These are phyloP conservation scores for Silurus lanzhouensis DNA, from an alignment of 2,797 vertebrate species.

Conservation along the genomic window DNA sequence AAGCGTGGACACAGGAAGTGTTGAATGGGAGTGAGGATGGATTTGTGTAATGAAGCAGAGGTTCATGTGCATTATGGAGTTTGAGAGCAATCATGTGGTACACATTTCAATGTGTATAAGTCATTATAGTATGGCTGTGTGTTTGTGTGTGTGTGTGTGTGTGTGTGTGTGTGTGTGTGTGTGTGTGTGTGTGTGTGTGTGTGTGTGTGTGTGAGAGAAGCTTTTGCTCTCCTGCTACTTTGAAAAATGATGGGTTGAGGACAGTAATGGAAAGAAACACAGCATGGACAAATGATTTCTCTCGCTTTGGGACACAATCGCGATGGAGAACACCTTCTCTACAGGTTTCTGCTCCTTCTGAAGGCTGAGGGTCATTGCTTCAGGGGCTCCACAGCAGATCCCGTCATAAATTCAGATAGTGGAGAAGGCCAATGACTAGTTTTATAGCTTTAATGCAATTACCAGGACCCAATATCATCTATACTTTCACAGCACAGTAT, in stretches of 20 bases:
- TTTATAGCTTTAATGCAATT: constrained; percentile 52
- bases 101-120: constrained; percentile 13
- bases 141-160: background rate
- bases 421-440: constrained; percentile 44
- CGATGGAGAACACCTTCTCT: background rate
- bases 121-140: background rate
- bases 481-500: background rate
- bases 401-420: constrained; percentile 35
- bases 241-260: background rate
- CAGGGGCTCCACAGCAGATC: background rate
- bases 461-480: constrained; percentile 46
- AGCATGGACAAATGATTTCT: background rate
- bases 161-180: too few relatives aligned
- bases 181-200: background rate
- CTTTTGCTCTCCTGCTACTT: background rate
- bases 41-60: constrained; percentile 22
- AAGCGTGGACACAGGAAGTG: background rate
- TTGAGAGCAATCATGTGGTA: constrained; percentile 5
- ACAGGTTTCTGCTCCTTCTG: background rate
- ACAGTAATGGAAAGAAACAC: background rate
- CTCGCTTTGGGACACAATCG: background rate
- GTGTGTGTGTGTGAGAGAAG: background rate
- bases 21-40: background rate
- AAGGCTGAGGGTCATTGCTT: background rate
- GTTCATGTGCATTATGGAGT: constrained; percentile 13